Base-by-base conservation (phyloP, 1,140 invertebrate genomes). In the Vanessa tameamea region DNA sequence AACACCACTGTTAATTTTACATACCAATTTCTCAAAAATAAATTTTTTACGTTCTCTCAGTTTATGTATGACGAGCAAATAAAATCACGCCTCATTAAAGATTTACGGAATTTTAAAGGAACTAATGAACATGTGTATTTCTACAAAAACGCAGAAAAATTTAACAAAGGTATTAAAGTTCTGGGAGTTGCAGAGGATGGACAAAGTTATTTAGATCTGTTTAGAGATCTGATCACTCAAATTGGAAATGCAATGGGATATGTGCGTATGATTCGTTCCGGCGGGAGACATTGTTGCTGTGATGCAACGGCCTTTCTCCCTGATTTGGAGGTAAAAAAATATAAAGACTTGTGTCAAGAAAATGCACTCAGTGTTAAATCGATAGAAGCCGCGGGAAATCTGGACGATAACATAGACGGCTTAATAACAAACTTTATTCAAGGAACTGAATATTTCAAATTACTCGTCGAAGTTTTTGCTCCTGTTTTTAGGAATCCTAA, bases 31-130 rank as follows among this genome's bases (percentile, higher is more conserved):
- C 93, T 99, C 57, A 95, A 97, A 73, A 96, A 98, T 72, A 99
- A 99, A 91, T 97, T 99, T 81, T 96, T 97, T 78, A 96, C 96
- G 5, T 99, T 99, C 88, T 99, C 98, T 2, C 98, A 99, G 90
- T 99, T 99, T 90, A 95, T 99, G 80, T 99, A 97, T 89, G 98
- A 99, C 92, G 99, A 99, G 92, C 98, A 99, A 81, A 99, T 99
- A 65, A 99, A 99, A 90, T 99, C 98, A 0, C 94, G 97, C 68
- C 92, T 99, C 0, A 95, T 98, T 67, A 98, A 98, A 92, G 98
- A 99, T 90, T 94, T 98, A 73, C 95, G 96, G 70, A 96, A 93
- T 82, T 95, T 95, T 77, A 94, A 95, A 79, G 95, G 96, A 78
- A 94, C 93, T 75, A 86, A 93, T 63, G 93, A 95, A 79, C 94